Percentiles rank a stretch among this genome's conserved stretches.
These are phyloP conservation scores for Palloptera scutellata DNA, from an alignment of 2,888 invertebrate species.

Conservation along the genomic window DNA sequence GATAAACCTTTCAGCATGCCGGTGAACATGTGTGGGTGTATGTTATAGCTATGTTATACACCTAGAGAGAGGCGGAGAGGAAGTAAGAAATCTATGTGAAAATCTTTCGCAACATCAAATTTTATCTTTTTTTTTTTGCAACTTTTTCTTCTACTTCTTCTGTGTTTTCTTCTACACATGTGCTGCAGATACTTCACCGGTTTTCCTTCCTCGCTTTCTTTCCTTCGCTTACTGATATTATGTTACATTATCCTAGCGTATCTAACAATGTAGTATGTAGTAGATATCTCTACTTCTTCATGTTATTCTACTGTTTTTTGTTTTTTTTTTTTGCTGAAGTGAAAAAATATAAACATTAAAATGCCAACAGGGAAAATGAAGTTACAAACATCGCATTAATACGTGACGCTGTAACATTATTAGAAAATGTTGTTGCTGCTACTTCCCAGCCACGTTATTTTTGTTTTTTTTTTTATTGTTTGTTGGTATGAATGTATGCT, in stretches of 20 bases:
- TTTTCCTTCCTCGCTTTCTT: background rate
- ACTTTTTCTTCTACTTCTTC: too few relatives aligned
- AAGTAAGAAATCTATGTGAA: too few relatives aligned
- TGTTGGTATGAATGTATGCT: too few relatives aligned
- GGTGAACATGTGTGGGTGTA: too few relatives aligned
- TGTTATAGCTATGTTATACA: too few relatives aligned
- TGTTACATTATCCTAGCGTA: conserved; percentile 13
- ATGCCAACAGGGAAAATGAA: conserved; percentile 60
- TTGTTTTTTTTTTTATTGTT: background rate
- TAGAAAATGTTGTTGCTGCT: conserved; percentile 30
- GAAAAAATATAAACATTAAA: conserved; percentile 56
- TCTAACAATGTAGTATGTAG: conserved; percentile 16
- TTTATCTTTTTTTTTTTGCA: too few relatives aligned
- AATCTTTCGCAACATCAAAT: too few relatives aligned
- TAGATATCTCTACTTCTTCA: conserved; percentile 14
- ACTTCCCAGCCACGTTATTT: conserved; percentile 3
- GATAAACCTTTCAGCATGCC: too few relatives aligned
- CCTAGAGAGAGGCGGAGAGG: too few relatives aligned
- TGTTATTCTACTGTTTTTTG: conserved; percentile 24
- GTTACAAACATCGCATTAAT: conserved; percentile 61
- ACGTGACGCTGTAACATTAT: conserved; percentile 54
- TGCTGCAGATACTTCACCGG: background rate
- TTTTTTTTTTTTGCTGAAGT: conserved; percentile 21
- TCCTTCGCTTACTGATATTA: conserved; percentile 22
- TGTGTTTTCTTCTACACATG: background rate